A percentile compares a stretch with the other conserved stretches of the same genome.
Evolutionary conservation across 2,113 vertebrate species (phyloP).

Genomic region (Platycercus adscitus): DNA sequence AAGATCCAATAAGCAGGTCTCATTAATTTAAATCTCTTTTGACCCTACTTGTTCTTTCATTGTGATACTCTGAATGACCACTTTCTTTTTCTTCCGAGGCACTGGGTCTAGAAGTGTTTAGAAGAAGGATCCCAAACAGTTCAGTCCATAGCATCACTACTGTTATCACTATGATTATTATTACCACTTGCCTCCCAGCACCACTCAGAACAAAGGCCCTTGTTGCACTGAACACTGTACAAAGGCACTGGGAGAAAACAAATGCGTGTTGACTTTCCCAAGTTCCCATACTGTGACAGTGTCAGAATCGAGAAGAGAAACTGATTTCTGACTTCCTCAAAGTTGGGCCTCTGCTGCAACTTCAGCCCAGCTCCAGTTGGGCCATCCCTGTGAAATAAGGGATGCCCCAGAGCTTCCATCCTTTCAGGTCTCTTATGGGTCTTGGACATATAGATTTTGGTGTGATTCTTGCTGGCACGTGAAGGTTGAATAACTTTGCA

Average conservation of each 20-base stretch:
- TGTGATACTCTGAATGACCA: not conserved
- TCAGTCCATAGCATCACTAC: not conserved
- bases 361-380: not conserved
- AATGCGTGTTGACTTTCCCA: not conserved
- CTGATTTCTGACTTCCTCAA: not conserved
- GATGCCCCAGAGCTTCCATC: not conserved
- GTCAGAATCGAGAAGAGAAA: not conserved
- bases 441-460: not conserved
- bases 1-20: not conserved
- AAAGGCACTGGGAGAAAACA: not conserved
- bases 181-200: not conserved
- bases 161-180: not conserved
- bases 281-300: not conserved
- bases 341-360: not conserved
- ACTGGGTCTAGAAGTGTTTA: not conserved
- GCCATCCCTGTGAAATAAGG: not conserved
- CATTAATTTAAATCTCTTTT: not conserved
- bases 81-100: not conserved
- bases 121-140: not conserved
- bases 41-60: not conserved
- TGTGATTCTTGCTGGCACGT: not conserved
- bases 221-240: not conserved
- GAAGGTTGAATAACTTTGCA: not conserved
- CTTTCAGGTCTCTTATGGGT: not conserved
- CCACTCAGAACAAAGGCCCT: not conserved